A percentile compares a stretch with the other conserved stretches of the same genome.
Evolutionary conservation across 2,113 vertebrate genomes (phyloP).

Genomic region (Melanocharis versteri): DNA sequence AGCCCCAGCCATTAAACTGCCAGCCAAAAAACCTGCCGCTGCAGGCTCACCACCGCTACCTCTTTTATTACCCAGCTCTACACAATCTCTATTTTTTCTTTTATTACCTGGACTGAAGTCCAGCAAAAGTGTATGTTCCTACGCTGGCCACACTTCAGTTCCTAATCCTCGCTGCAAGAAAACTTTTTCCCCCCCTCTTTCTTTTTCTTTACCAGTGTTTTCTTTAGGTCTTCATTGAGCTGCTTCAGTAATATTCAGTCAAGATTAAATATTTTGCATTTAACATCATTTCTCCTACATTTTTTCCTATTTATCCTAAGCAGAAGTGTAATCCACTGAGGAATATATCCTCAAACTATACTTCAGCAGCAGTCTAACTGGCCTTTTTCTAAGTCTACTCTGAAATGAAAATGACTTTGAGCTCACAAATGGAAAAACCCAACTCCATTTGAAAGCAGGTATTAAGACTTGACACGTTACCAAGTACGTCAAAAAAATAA

Average conservation of each 20-base stretch:
- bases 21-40: conserved; percentile 3
- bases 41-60: background rate
- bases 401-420: background rate
- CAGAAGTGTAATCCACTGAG: background rate
- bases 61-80: conserved; percentile 10
- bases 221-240: background rate
- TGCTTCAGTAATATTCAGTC: conserved; percentile 16
- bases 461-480: conserved; percentile 22
- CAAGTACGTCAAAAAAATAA: conserved; percentile 28
- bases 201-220: background rate
- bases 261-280: conserved; percentile 56
- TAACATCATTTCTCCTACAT: background rate
- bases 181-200: rapidly evolving
- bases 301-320: background rate
- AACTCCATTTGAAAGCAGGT: background rate
- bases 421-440: conserved; percentile 12
- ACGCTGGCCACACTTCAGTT: background rate
- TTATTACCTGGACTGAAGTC: background rate
- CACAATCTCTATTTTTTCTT: background rate
- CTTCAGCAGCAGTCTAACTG: background rate
- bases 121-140: background rate
- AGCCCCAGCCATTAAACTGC: background rate
- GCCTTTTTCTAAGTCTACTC: background rate
- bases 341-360: background rate
- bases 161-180: background rate